Evolutionary conservation across 2,113 vertebrate species (phyloP).

Genomic region (Desmodus rotundus): DNA sequence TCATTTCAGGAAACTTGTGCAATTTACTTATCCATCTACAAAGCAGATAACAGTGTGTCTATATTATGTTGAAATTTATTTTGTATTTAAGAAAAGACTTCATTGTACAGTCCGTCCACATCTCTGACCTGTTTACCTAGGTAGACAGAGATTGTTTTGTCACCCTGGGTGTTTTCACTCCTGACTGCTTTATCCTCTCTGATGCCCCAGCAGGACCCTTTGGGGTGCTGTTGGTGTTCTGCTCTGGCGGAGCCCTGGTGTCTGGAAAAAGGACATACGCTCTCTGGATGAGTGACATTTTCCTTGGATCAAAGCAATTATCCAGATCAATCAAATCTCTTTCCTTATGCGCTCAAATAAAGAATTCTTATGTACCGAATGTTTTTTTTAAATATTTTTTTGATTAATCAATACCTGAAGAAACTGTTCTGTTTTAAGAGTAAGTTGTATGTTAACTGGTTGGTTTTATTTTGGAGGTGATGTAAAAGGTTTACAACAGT

Average conservation of each 20-base stretch:
- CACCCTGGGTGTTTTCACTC: too few species aligned
- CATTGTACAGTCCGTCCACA: not conserved
- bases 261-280: not conserved
- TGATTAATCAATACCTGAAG: not conserved
- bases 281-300: not conserved
- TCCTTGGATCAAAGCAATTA: not conserved
- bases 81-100: not conserved
- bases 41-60: not conserved
- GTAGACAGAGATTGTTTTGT: not conserved
- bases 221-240: not conserved
- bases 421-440: not conserved
- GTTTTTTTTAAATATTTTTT: not conserved
- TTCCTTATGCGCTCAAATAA: not conserved
- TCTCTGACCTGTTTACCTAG: not conserved
- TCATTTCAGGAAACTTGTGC: slow-evolving; percentile 26
- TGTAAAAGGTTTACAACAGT: not conserved
- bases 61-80: not conserved
- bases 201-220: not conserved
- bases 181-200: not conserved
- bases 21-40: not conserved
- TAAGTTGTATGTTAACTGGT: not conserved
- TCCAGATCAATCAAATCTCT: not conserved
- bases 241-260: not conserved
- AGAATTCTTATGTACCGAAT: not conserved
- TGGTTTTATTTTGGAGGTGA: not conserved